Percentiles rank a stretch among this genome's conserved stretches.
Evolutionary conservation across 1,140 invertebrate species (phyloP).

Genomic region (Brachionus sp.): DNA sequence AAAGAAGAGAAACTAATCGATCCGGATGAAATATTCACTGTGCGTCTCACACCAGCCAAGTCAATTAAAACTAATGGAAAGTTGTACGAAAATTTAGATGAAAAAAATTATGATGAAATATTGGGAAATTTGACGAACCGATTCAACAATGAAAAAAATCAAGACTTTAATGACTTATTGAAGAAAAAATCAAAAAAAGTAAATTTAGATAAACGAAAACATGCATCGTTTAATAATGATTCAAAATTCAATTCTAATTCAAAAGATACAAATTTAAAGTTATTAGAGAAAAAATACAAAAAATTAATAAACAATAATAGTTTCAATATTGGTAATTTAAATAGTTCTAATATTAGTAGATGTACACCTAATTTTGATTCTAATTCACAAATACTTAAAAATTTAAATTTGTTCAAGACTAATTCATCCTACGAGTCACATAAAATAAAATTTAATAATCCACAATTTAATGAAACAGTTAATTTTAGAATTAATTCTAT

Average conservation of each 20-base stretch:
- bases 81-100: slow-evolving; percentile 16
- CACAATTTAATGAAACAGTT: neutral
- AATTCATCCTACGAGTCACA: neutral
- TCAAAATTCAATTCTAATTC: neutral
- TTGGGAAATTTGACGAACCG: slow-evolving; percentile 1
- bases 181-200: slow-evolving; percentile 25
- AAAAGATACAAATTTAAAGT: neutral
- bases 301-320: neutral
- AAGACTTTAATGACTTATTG: neutral
- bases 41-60: neutral
- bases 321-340: neutral
- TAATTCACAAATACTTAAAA: slow-evolving; percentile 22
- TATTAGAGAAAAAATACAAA: slow-evolving; percentile 28
- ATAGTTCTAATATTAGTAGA: neutral
- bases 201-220: slow-evolving; percentile 8
- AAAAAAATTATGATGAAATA: slow-evolving; percentile 29
- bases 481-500: slow-evolving; percentile 4
- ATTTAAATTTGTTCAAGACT: neutral
- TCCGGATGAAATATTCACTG: neutral
- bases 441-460: neutral
- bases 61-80: neutral
- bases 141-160: neutral
- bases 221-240: neutral
- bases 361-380: neutral
- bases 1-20: neutral